Evolutionary conservation across 2,113 vertebrate species (phyloP).

Genomic region (Dendrocopos noguchii): DNA sequence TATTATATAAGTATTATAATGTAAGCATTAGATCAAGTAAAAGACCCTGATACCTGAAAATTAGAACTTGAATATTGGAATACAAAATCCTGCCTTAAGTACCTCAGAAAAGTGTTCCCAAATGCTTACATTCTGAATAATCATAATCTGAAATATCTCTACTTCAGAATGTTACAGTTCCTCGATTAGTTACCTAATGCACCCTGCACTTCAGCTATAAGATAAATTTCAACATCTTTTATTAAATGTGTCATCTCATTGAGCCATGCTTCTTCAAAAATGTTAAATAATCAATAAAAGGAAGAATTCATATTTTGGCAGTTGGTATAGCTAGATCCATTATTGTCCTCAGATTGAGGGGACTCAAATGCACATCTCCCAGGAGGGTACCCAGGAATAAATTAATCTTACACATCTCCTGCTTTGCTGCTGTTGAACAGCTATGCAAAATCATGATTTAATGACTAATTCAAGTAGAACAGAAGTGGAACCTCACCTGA

Average conservation of each 20-base stretch:
- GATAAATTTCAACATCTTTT: background rate
- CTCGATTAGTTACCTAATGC: background rate
- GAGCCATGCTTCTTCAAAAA: background rate
- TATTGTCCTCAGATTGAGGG: background rate
- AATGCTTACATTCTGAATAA: background rate
- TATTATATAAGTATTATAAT: too few relatives aligned
- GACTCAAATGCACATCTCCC: background rate
- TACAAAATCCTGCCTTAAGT: background rate
- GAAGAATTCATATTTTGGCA: background rate
- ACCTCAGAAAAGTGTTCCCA: background rate
- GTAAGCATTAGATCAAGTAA: background rate
- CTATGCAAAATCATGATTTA: background rate
- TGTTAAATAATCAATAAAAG: background rate
- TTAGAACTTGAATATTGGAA: background rate
- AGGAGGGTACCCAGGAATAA: background rate
- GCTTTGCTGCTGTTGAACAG: background rate
- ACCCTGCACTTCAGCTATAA: background rate
- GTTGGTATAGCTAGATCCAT: background rate
- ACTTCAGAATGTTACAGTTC: background rate
- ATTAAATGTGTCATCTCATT: background rate
- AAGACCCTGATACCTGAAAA: background rate
- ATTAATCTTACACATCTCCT: background rate
- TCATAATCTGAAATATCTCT: background rate
- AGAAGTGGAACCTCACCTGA: background rate
- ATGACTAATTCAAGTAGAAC: background rate